These are phyloP conservation scores for Rhinolophus sinicus DNA, from an alignment of 2,113 vertebrate species.

Conservation along the genomic window DNA sequence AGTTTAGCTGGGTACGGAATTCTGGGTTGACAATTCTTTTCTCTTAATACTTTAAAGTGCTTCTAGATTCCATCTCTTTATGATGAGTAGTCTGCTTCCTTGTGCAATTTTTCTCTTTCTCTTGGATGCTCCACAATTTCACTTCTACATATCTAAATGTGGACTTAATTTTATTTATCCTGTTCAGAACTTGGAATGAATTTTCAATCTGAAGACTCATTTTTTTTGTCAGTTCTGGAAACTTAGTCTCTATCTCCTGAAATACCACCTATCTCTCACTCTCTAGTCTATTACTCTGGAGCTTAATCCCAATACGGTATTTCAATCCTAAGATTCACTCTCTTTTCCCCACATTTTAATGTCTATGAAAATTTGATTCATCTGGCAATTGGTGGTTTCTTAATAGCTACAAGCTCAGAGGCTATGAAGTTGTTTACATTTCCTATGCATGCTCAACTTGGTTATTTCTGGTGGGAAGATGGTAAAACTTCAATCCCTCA, in stretches of 20 bases:
- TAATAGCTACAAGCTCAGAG: background rate
- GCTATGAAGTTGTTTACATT: background rate
- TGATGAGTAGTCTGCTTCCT: background rate
- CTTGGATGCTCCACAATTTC: background rate
- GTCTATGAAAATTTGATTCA: background rate
- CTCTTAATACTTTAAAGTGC: background rate
- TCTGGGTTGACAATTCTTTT: background rate
- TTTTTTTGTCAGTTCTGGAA: background rate
- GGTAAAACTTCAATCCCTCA: background rate
- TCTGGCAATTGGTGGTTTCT: background rate
- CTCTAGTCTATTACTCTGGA: background rate
- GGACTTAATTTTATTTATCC: background rate
- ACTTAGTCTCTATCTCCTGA: background rate
- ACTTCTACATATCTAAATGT: background rate
- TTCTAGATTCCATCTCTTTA: background rate
- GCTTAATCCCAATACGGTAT: background rate
- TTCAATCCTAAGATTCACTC: background rate
- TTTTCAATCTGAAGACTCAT: background rate
- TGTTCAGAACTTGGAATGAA: background rate
- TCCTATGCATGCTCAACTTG: background rate
- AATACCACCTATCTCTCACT: background rate
- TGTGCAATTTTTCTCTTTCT: background rate
- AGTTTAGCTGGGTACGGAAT: conserved; percentile 11
- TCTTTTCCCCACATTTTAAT: background rate
- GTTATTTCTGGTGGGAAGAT: background rate